Base-by-base conservation (phyloP, 2,888 invertebrate genomes). In the Melinopterus prodromus region DNA sequence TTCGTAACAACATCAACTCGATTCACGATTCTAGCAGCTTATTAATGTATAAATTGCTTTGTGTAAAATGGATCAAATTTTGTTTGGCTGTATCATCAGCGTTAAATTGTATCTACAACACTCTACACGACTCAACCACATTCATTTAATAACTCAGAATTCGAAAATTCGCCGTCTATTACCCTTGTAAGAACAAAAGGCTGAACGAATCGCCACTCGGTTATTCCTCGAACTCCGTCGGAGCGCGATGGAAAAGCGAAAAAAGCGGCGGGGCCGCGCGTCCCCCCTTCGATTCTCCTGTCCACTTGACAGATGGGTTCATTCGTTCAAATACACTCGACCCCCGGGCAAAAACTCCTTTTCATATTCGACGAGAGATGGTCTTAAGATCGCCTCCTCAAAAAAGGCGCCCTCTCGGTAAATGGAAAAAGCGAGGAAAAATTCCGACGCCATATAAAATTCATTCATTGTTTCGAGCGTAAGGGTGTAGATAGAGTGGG, bases 171-270 rank as follows among this genome's bases (percentile, higher is more conserved):
- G 53, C 12, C 53, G 3, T 53, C 9, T 53, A 12, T 53, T 53
- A 53, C 53, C 2, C 53, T 53, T 53, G 53, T 53, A 53, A 53
- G 53, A 53, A 53, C 9, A 53, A 53, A 9, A 53, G 12, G 53
- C 53, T 53, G 53, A 53, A 53, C 53, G 53, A 53, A 53, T 53
- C 53, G 53, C 53, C 53, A 53, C 53, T 53, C 53, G 53, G 53
- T 53, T 53, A 53, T 53, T 53, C 53, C 5, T 53, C 53, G 53
- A 53, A 12, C 9, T 12, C 53, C 53, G 53, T 53, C 53, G 53
- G 12, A 53, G 53, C 53, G 53, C 53, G 53, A 53, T 53, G 53
- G 53, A 53, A 53, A 53, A 53, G 53, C 53, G 53, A 53, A 53
- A 53, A 53, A 53, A 53, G 53, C 53, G 53, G 53, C 7, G 53